These are phyloP conservation scores for Caranx ignobilis DNA, from an alignment of 2,113 vertebrate genomes.

Conservation along the genomic window DNA sequence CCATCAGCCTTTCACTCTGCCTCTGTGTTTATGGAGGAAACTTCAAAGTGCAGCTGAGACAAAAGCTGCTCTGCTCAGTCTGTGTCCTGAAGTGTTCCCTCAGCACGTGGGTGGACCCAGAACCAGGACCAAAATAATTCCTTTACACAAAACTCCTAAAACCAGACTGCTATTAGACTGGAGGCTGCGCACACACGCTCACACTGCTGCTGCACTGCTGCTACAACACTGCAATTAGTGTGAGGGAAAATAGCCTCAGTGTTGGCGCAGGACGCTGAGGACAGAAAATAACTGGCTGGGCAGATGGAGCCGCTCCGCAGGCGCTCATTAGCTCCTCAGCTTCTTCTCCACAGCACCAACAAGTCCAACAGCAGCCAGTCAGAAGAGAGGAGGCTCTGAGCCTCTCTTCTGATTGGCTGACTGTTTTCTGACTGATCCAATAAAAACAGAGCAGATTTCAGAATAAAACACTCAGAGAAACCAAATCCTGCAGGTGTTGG, in stretches of 20 bases:
- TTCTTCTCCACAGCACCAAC: background rate
- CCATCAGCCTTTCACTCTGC: constrained; percentile 16
- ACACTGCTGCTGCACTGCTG: constrained; percentile 3
- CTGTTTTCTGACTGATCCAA: too few relatives aligned
- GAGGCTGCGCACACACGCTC: background rate
- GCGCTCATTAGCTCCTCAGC: background rate
- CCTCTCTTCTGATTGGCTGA: too few relatives aligned
- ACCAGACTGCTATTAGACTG: constrained; percentile 27
- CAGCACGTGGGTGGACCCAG: constrained; percentile 3
- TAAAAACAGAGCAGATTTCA: too few relatives aligned
- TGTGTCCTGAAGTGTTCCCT: constrained; percentile 19
- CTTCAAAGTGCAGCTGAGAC: constrained; percentile 36
- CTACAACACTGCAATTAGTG: constrained; percentile 41
- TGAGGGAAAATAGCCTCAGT: constrained; percentile 22
- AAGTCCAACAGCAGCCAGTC: too few relatives aligned
- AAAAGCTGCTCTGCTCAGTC: constrained; percentile 27
- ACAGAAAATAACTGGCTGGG: constrained; percentile 16
- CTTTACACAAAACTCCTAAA: constrained; percentile 14
- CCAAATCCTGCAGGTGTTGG: too few relatives aligned
- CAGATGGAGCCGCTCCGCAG: background rate
- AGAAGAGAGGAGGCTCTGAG: background rate
- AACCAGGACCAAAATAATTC: constrained; percentile 38
- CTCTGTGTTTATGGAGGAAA: constrained; percentile 4
- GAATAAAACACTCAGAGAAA: too few relatives aligned
- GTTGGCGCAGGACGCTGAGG: constrained; percentile 10